A percentile compares a stretch with the other conserved stretches of the same genome.
Evolutionary conservation across 2,888 invertebrate species (phyloP).

Genomic region (Pollenia angustigena): DNA sequence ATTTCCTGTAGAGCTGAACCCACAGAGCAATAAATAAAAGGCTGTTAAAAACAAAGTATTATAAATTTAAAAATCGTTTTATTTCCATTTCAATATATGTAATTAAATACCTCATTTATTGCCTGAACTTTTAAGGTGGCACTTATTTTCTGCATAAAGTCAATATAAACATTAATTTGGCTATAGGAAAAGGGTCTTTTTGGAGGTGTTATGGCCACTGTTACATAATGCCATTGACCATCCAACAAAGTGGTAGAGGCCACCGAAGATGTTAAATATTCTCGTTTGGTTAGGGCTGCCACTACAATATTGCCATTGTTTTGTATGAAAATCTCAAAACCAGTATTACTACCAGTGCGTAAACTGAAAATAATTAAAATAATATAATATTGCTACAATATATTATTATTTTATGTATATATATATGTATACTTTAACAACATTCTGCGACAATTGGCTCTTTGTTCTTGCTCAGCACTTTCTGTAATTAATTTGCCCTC

Average conservation of each 20-base stretch:
- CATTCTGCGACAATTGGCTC: constrained; percentile 84
- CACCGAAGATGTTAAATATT: constrained; percentile 86
- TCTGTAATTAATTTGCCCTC: constrained; percentile 49
- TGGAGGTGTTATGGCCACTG: constrained; percentile 84
- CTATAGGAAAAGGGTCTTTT: constrained; percentile 87
- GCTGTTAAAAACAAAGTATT: constrained; percentile 75
- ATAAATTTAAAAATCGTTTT: background rate
- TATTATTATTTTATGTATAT: background rate
- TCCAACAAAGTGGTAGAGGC: constrained; percentile 83
- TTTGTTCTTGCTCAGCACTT: constrained; percentile 69
- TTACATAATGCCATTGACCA: constrained; percentile 86
- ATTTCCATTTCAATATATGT: background rate
- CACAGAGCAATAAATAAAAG: constrained; percentile 84
- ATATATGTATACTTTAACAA: constrained; percentile 78
- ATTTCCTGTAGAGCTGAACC: constrained; percentile 80
- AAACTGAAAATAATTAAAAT: constrained; percentile 82
- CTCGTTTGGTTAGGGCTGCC: constrained; percentile 86
- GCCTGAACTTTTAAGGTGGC: constrained; percentile 86
- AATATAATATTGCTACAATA: background rate
- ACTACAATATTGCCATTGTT: constrained; percentile 85
- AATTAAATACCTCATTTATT: constrained; percentile 85
- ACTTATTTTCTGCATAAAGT: constrained; percentile 85
- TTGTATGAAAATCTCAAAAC: constrained; percentile 87
- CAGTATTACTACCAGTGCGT: constrained; percentile 85
- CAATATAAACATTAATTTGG: constrained; percentile 86